Base-by-base conservation (phyloP, 2,888 invertebrate species). In the Polyommatus icarus region DNA sequence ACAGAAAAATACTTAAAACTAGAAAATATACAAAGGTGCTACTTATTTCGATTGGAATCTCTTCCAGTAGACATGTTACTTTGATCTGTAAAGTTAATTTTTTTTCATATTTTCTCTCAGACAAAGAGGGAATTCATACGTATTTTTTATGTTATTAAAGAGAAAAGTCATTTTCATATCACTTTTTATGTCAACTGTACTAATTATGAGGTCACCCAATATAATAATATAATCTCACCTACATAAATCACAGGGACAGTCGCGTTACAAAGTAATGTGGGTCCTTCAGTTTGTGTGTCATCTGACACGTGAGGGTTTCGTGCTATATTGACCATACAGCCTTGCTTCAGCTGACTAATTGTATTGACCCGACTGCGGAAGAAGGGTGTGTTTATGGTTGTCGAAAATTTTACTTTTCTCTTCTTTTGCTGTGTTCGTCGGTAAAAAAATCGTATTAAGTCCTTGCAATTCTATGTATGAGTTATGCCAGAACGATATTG, bases 281-380 rank as follows among this genome's bases (percentile, higher is more conserved):
- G 67, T 67, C 67, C 67, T 67, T 67, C 29, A 32, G 15, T 29
- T 29, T 29, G 67, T 67, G 67, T 32, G 67, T 67, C 67, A 67
- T 32, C 5, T 67, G 29, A 67, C 29, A 10, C 24, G 7, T 1
- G 61, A 20, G 24, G 67, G 1, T 67, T 67, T 67, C 15, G 29
- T 32, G 18, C 12, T 29, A 24, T 24, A 12, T 29, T 67, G 61
- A 29, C 24, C 24, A 67, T 67, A 20, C 12, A 24, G 29, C 61
- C 61, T 67, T 67, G 24, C 24, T 67, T 29, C 8, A 59, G 59
- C 20, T 59, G 59, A 59, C n/a, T 10, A 59, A 20, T 20, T 59
- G n/a, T n/a, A 7, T 57, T 18, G 15, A 59, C 50, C 50, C 50
- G 50, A 15, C 50, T 50, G 2, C 40, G 10, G 40, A 40, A 10